Conservation (phyloP, 2,797 vertebrate species). For the Malacoctenus gilli region DNA sequence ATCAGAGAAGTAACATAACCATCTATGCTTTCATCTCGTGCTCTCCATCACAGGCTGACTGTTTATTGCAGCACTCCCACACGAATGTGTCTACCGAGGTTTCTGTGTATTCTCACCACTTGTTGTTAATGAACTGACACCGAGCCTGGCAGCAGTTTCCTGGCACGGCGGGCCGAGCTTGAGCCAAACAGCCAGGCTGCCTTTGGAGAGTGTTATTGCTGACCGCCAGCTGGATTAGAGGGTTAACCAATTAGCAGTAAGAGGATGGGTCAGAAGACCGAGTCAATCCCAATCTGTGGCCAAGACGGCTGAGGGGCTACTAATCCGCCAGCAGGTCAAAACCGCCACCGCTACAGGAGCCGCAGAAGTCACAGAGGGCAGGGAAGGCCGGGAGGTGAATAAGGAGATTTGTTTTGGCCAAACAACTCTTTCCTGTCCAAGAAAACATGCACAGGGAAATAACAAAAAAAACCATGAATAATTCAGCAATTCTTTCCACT, state of each 20-base stretch:
- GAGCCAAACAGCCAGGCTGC: slow-evolving; percentile 47
- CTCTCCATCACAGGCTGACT: slow-evolving; percentile 11
- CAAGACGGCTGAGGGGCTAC: slow-evolving; percentile 41
- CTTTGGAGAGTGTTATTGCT: slow-evolving; percentile 54
- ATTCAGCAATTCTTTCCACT: no score
- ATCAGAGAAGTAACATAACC: slow-evolving; percentile 7
- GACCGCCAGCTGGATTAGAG: slow-evolving; percentile 68
- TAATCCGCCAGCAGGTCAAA: slow-evolving; percentile 58
- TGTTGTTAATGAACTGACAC: slow-evolving; percentile 49
- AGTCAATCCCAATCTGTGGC: slow-evolving; percentile 67
- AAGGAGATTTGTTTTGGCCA: not conserved
- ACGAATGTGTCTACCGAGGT: slow-evolving; percentile 30
- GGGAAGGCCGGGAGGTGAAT: not conserved
- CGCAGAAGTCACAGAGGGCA: not conserved
- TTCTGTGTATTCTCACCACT: slow-evolving; percentile 41
- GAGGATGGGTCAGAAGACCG: slow-evolving; percentile 59
- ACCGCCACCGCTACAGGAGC: slow-evolving; percentile 20
- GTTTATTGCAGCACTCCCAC: slow-evolving; percentile 38
- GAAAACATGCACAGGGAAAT: not conserved
- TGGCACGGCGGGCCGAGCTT: slow-evolving; percentile 37
- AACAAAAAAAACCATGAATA: not conserved
- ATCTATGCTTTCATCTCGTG: not conserved
- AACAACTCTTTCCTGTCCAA: no score
- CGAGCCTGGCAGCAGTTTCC: slow-evolving; percentile 41
- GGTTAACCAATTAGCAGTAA: slow-evolving; percentile 75